These are phyloP conservation scores for Bursaphelenchus okinawaensis DNA, from an alignment of 2,888 invertebrate species.

Conservation along the genomic window DNA sequence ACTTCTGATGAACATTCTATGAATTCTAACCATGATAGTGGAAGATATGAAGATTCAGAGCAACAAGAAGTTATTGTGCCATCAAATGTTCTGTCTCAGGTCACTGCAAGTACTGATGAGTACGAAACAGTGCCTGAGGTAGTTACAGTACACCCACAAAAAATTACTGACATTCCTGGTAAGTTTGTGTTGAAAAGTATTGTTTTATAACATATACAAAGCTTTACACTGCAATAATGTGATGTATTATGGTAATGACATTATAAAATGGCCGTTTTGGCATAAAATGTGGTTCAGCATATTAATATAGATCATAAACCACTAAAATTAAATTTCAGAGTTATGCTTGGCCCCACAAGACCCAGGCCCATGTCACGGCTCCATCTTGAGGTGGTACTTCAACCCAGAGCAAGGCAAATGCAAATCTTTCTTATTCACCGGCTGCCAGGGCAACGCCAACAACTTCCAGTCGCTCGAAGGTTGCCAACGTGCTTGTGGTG, in stretches of 20 bases:
- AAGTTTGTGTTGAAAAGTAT: not conserved
- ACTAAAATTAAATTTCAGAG: constrained; percentile 30
- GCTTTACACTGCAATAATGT: too few species aligned
- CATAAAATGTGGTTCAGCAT: too few species aligned
- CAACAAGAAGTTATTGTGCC: too few species aligned
- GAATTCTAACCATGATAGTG: too few species aligned
- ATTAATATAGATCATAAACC: too few species aligned
- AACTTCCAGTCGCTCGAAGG: constrained; percentile 65
- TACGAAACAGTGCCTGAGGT: constrained; percentile 8
- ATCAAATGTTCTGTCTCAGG: too few species aligned
- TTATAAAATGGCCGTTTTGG: too few species aligned
- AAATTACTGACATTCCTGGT: constrained; percentile 1
- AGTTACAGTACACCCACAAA: constrained; percentile 1
- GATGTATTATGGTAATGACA: too few species aligned
- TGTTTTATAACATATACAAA: too few species aligned
- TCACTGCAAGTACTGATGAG: not conserved
- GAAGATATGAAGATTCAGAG: too few species aligned
- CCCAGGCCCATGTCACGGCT: constrained; percentile 46
- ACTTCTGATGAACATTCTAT: too few species aligned
- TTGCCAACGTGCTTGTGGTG: constrained; percentile 52
- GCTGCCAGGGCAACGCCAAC: constrained; percentile 84
- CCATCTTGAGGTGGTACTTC: constrained; percentile 61
- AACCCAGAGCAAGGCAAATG: constrained; percentile 68
- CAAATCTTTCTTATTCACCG: constrained; percentile 75
- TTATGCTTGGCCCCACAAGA: constrained; percentile 50